phyloP scores from a whole-genome alignment of 64 coral and sea anemone genomes.

The Astreopora myriophthalma region DNA sequence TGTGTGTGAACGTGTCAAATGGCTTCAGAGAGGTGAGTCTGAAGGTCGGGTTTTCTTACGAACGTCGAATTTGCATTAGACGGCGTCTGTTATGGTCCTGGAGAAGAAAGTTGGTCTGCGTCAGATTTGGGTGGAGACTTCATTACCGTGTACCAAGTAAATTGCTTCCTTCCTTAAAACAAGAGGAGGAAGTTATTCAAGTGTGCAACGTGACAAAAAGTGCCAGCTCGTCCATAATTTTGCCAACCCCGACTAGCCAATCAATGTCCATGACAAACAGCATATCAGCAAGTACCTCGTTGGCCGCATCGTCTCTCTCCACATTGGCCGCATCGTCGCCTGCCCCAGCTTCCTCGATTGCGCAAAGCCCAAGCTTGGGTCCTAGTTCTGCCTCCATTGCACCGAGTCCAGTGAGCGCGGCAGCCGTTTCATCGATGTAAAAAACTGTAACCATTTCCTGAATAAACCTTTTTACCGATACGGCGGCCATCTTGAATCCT shows the following conservation, averaged over 20 bases:
- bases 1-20: not conserved
- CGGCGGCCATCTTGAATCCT: too few relatives aligned
- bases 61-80: fast-evolving
- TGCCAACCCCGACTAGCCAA: not conserved
- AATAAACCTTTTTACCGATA: too few relatives aligned
- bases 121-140: not conserved
- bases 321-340: too few relatives aligned
- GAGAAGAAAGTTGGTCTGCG: not conserved
- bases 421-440: not conserved
- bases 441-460: not conserved
- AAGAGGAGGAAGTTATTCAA: not conserved
- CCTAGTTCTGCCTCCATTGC: too few relatives aligned
- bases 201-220: not conserved
- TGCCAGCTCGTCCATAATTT: not conserved
- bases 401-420: not conserved
- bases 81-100: too few relatives aligned
- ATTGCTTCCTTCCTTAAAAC: not conserved
- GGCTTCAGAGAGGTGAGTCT: not conserved
- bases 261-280: not conserved
- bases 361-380: too few relatives aligned
- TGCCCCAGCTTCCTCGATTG: not conserved
- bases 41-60: not conserved
- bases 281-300: not conserved
- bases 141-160: not conserved
- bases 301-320: not conserved